Base-by-base conservation (phyloP, 2,113 vertebrate species). In the Hymenochirus boettgeri region DNA sequence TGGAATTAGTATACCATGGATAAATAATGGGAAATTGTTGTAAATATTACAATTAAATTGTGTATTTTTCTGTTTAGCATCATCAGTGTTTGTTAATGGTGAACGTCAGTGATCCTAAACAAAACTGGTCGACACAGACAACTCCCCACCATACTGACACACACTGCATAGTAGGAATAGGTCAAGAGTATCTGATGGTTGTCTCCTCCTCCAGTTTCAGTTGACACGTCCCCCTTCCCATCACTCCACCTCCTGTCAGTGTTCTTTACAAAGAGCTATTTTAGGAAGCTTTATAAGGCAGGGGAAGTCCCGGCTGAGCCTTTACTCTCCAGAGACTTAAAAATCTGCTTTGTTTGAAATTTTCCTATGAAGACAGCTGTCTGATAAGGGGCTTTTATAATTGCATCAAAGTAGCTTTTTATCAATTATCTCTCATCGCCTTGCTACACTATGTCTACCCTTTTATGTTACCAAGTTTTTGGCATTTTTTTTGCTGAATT, bases 231-330 rank as follows among this genome's bases (percentile, higher is more conserved):
- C 64, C 8, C 13, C 18, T 48, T 59, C 65, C 65, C 29, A 45
- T 25, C 42, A 17, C 3, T 21, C 25, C 27, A n/a, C 47, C 56
- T 45, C 23, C 22, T 37, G 7, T 57, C 2, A 21, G 31, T 7
- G 23, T 31, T 52, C 24, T 21, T 27, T 52, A 59, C 56, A 53
- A 5, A 7, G 55, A 15, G 56, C 57, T 69, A 69, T 69, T 69
- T 69, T 69, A 53, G 65, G 65, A 60, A 53, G 47, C 65, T 69
- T 69, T 60, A 69, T 69, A 69, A 69, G 23, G 23, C 56, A 60
- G 56, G 31, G 27, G 22, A 47, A 24, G 59, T 67, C 65, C 63
- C 58, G 57, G 62, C 66, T 42, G 66, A 27, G 26, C 65, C 66
- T 21, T 66, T 56, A 55, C 47, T 66, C 54, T 48, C 55, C 46